Conservation (phyloP, 2,888 invertebrate species). For the Macrosoma leucophasiata region DNA sequence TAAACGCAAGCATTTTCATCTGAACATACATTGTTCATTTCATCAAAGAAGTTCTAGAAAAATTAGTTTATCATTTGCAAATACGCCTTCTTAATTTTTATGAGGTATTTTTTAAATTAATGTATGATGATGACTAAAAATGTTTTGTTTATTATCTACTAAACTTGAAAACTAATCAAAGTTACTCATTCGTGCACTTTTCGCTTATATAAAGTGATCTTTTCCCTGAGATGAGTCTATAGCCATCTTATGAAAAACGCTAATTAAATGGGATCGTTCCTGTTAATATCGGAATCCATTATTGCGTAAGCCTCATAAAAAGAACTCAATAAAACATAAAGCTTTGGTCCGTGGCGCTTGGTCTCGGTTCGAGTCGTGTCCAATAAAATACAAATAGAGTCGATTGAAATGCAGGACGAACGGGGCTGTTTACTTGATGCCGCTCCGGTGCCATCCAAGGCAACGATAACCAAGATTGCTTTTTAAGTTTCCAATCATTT, state of each 20-base stretch:
- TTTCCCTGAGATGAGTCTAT: no score
- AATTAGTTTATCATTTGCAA: no score
- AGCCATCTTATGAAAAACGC: slow-evolving; percentile 32
- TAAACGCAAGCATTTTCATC: no score
- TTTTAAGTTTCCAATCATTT: slow-evolving; percentile 59
- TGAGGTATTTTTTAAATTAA: no score
- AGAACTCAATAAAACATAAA: slow-evolving; percentile 60
- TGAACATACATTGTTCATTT: no score
- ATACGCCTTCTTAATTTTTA: no score
- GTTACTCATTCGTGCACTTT: no score
- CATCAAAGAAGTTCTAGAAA: no score
- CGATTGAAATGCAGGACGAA: slow-evolving; percentile 71
- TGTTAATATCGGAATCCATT: slow-evolving; percentile 43
- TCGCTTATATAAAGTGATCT: no score
- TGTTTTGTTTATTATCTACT: no score
- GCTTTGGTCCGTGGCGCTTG: slow-evolving; percentile 47
- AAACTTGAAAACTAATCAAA: no score
- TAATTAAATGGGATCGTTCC: slow-evolving; percentile 39
- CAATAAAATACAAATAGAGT: slow-evolving; percentile 70
- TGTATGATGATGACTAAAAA: no score
- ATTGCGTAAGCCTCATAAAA: slow-evolving; percentile 51
- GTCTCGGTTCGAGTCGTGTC: slow-evolving; percentile 43
- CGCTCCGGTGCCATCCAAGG: slow-evolving; percentile 41
- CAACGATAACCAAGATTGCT: slow-evolving; percentile 66
- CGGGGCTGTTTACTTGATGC: slow-evolving; percentile 61